Base-by-base conservation (phyloP, 2,888 invertebrate genomes). In the Parthenolecanium corni region DNA sequence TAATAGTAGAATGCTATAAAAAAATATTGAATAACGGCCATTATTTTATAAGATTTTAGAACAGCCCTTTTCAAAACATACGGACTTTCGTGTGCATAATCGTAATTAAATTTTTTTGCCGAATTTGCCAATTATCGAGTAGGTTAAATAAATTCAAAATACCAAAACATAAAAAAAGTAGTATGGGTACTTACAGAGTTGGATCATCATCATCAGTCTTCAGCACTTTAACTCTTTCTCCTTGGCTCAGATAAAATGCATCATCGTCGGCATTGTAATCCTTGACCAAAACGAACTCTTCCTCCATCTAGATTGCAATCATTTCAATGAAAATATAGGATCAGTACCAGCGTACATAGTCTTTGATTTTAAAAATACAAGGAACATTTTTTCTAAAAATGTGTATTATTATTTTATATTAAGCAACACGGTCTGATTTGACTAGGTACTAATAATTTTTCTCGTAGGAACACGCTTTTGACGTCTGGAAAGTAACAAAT, bases 171-270 rank as follows among this genome's bases (percentile, higher is more conserved):
- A n/a, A n/a, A n/a, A n/a, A n/a, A n/a, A n/a, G n/a, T n/a, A n/a
- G n/a, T n/a, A n/a, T n/a, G 9, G 14, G 38, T 63, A 68, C 66
- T 66, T 64, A 66, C 66, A 66, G 54, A 25, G 66, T 65, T 14
- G 66, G 66, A 21, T 66, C 66, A 52, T 66, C 64, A 44, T 66
- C 64, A 11, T 65, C 63, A 16, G 61, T 64, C 44, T 66, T 76
- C 71, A 72, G 71, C 66, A 67, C 56, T 62, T 64, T 64, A 23
- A 66, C 66, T 56, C 31, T 63, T n/a, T 66, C 66, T 44, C 66
- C 66, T 1, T 64, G 51, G 44, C 66, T 64, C 14, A 65, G 57
- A 36, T 56, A 61, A 51, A 66, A 65, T 23, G 64, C 64, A 49
- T 64, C 64, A 61, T 65, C 64, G 25, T 66, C 62, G 20, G 64